Percentiles rank a stretch among this genome's conserved stretches.
These are phyloP conservation scores for Hemistola chrysoprasaria DNA, from an alignment of 2,888 invertebrate genomes.

Conservation along the genomic window DNA sequence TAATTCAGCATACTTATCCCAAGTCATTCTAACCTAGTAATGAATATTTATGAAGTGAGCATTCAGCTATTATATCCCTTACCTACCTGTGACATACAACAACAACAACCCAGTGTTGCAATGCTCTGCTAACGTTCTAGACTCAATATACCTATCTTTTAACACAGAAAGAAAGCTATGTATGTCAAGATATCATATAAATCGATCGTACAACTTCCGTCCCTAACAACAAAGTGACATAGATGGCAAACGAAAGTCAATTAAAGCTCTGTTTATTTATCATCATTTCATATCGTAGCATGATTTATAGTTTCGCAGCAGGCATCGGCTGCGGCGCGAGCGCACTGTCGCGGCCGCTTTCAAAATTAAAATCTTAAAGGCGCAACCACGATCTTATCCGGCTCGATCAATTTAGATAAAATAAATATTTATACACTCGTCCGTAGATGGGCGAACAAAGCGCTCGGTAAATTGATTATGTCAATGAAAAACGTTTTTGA, in stretches of 20 bases:
- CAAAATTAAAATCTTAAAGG: slow-evolving; percentile 77
- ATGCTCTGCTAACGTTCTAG: no score
- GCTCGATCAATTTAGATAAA: slow-evolving; percentile 81
- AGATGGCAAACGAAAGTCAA: slow-evolving; percentile 73
- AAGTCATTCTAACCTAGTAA: no score
- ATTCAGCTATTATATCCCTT: no score
- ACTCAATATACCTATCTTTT: no score
- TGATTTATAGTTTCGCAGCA: slow-evolving; percentile 81
- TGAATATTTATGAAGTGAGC: no score
- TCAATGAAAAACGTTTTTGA: slow-evolving; percentile 61
- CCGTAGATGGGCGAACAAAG: slow-evolving; percentile 77
- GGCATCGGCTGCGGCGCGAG: slow-evolving; percentile 55
- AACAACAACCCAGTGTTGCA: no score
- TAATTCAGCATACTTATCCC: no score
- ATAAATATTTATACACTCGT: slow-evolving; percentile 81
- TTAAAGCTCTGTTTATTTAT: slow-evolving; percentile 78
- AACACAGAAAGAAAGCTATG: no score
- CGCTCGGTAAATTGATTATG: slow-evolving; percentile 78
- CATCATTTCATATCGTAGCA: slow-evolving; percentile 51
- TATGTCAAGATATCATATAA: slow-evolving; percentile 16
- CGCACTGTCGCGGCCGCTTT: slow-evolving; percentile 72
- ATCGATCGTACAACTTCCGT: slow-evolving; percentile 52
- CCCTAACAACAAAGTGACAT: slow-evolving; percentile 63
- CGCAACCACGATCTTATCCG: slow-evolving; percentile 77
- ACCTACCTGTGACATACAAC: no score